Conservation (phyloP, 2,888 invertebrate species). For the Pasiphila rectangulata region DNA sequence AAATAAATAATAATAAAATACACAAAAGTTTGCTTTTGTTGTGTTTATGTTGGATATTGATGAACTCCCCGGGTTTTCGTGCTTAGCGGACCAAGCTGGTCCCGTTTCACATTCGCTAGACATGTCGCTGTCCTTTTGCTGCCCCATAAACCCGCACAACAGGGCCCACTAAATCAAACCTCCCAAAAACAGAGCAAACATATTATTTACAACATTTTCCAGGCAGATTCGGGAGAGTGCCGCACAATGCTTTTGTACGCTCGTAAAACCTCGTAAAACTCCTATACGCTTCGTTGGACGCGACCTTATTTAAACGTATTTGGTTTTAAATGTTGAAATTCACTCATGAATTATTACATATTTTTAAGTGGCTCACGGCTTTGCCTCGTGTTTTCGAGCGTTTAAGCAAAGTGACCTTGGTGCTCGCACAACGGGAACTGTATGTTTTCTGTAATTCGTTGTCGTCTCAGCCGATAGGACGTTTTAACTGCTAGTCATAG, state of each 20-base stretch:
- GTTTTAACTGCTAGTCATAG: no score
- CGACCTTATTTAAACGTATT: slow-evolving; percentile 32
- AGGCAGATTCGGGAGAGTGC: slow-evolving; percentile 22
- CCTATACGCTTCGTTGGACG: slow-evolving; percentile 32
- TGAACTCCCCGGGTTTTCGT: not conserved
- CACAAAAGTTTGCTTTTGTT: no score
- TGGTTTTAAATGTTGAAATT: slow-evolving; percentile 6
- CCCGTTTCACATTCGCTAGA: not conserved
- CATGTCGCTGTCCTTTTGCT: not conserved
- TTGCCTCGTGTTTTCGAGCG: not conserved
- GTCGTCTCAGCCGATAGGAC: no score
- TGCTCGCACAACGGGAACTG: not conserved
- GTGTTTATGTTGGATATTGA: no score
- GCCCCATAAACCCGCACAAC: not conserved
- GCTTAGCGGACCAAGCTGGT: not conserved
- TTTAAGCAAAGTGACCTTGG: not conserved
- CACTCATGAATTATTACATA: not conserved
- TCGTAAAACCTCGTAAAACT: slow-evolving; percentile 23
- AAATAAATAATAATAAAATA: no score
- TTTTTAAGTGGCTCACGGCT: slow-evolving; percentile 12
- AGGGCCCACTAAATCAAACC: slow-evolving; percentile 4
- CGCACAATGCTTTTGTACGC: slow-evolving; percentile 30
- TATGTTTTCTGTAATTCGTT: no score
- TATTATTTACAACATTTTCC: slow-evolving; percentile 5
- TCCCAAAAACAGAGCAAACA: slow-evolving; percentile 9